These are phyloP conservation scores for Drosophila nannoptera DNA, from an alignment of 1,140 invertebrate genomes.

Conservation along the genomic window DNA sequence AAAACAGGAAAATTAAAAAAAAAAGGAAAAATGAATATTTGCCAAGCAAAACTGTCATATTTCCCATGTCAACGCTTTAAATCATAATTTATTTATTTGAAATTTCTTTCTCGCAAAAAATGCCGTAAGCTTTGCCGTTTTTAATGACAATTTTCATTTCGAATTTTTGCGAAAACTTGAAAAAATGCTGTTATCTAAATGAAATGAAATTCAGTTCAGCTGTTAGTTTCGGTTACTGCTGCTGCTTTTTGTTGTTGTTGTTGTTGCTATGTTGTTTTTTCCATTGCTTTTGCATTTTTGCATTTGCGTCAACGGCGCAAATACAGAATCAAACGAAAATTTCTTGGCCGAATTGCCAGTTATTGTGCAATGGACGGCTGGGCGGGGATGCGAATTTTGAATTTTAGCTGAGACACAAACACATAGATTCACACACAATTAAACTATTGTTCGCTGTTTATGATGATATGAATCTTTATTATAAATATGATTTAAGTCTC, in stretches of 20 bases:
- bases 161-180: slow-evolving; percentile 2
- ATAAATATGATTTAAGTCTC: slow-evolving; percentile 39
- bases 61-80: slow-evolving; percentile 43
- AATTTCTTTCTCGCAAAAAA: no score
- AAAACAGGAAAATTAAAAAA: background rate
- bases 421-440: slow-evolving; percentile 4
- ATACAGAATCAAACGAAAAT: slow-evolving; percentile 11
- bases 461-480: slow-evolving; percentile 25
- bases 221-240: slow-evolving; percentile 20
- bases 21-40: background rate
- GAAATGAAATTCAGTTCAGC: slow-evolving; percentile 17
- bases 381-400: slow-evolving; percentile 25
- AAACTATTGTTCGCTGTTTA: slow-evolving; percentile 18
- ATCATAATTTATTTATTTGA: slow-evolving; percentile 12
- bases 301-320: slow-evolving; percentile 26
- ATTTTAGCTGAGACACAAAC: background rate
- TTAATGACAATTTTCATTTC: slow-evolving; percentile 33
- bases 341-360: slow-evolving; percentile 21
- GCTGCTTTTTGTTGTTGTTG: slow-evolving; percentile 24
- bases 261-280: background rate
- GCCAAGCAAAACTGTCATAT: slow-evolving; percentile 11
- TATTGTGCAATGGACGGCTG: slow-evolving; percentile 22
- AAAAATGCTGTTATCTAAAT: no score
- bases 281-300: slow-evolving; percentile 26
- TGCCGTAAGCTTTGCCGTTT: no score